These are phyloP conservation scores for Macrotis lagotis DNA, from an alignment of 2,113 vertebrate species.

Conservation along the genomic window DNA sequence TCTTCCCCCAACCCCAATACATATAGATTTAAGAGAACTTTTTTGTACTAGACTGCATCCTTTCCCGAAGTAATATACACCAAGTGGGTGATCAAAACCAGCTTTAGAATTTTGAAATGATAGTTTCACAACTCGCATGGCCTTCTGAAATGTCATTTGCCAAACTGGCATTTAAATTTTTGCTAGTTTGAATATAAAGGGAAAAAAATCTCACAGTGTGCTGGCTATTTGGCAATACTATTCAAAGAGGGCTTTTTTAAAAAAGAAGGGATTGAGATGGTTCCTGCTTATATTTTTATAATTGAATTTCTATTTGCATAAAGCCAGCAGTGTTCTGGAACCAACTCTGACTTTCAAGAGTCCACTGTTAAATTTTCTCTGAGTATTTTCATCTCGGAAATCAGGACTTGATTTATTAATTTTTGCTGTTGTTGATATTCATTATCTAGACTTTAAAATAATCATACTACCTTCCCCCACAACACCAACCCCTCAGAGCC, in stretches of 20 bases:
- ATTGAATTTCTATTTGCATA: background rate
- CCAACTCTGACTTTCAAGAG: background rate
- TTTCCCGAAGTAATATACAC: background rate
- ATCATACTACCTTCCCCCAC: background rate
- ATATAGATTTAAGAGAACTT: background rate
- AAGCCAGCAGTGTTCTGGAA: background rate
- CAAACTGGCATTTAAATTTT: background rate
- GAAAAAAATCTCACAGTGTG: background rate
- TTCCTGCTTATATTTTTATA: background rate
- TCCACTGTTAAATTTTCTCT: background rate
- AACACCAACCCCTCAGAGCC: background rate
- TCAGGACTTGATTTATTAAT: background rate
- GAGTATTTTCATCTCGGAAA: background rate
- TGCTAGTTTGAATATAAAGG: background rate
- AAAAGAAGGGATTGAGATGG: background rate
- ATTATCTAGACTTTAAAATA: background rate
- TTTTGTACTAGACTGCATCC: background rate
- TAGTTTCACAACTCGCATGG: background rate
- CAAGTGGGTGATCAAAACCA: background rate
- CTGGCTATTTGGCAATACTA: background rate
- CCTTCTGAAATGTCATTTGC: background rate
- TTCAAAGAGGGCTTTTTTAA: background rate
- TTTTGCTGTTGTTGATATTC: background rate
- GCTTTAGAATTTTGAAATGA: slow-evolving; percentile 1
- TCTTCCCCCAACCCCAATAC: background rate